Evolutionary conservation across 2,888 invertebrate species (phyloP).

Genomic region (Gerosis bhagava): DNA sequence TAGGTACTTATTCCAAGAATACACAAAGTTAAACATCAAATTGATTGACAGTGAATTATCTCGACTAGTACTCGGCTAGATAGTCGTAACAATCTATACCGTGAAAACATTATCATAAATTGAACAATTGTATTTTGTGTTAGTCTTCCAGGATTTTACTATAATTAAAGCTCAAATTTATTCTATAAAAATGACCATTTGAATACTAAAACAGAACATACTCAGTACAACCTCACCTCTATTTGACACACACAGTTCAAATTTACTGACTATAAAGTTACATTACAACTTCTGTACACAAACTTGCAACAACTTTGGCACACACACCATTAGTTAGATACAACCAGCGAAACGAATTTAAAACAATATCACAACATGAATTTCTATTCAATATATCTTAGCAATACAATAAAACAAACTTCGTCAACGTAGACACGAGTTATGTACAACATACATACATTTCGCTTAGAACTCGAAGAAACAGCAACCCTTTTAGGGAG

Average conservation of each 20-base stretch:
- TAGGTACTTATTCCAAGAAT: slow-evolving; percentile 45
- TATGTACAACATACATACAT: slow-evolving; percentile 44
- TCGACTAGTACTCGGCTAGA: slow-evolving; percentile 47
- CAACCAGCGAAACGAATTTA: slow-evolving; percentile 17
- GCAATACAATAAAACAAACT: slow-evolving; percentile 32
- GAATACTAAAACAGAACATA: slow-evolving; percentile 48
- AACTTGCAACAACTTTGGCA: slow-evolving; percentile 37
- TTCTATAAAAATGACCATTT: slow-evolving; percentile 30
- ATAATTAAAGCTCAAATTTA: slow-evolving; percentile 80
- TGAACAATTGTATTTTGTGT: slow-evolving; percentile 34
- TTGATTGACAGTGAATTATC: slow-evolving; percentile 50
- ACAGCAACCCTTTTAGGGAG: slow-evolving; percentile 37
- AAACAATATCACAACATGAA: slow-evolving; percentile 27
- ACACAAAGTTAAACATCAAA: slow-evolving; percentile 52
- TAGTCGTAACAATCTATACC: slow-evolving; percentile 38
- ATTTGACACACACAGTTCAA: slow-evolving; percentile 62
- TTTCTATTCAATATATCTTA: slow-evolving; percentile 26
- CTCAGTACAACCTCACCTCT: slow-evolving; percentile 46
- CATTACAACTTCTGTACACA: slow-evolving; percentile 51
- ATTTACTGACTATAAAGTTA: slow-evolving; percentile 45
- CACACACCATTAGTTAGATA: slow-evolving; percentile 13
- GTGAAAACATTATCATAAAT: slow-evolving; percentile 39
- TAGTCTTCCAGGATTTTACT: slow-evolving; percentile 69
- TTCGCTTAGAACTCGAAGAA: slow-evolving; percentile 37
- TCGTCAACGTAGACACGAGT: slow-evolving; percentile 37